phyloP scores from a whole-genome alignment of 2,113 vertebrate genomes.

The Eidolon helvum region DNA sequence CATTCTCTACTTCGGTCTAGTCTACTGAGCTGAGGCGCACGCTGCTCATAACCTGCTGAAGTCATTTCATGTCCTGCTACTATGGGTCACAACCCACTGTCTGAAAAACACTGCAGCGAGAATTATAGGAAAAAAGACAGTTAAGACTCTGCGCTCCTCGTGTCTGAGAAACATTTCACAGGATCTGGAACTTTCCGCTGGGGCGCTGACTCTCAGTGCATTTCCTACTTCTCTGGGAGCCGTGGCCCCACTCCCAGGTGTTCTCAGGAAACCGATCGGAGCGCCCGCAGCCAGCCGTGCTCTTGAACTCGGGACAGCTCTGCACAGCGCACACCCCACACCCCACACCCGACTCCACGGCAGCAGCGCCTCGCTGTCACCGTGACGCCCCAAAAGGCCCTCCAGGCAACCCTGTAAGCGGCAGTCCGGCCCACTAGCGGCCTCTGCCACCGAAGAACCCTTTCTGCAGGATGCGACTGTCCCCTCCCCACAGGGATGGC shows the following conservation, averaged over 20 bases:
- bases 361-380: not conserved
- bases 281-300: no score
- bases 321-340: not conserved
- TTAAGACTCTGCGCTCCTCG: not conserved
- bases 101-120: not conserved
- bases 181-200: not conserved
- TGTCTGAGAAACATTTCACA: not conserved
- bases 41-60: not conserved
- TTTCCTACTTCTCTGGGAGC: not conserved
- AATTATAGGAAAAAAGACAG: not conserved
- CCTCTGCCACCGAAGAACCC: not conserved
- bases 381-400: not conserved
- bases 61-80: no score
- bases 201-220: not conserved
- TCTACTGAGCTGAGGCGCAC: not conserved
- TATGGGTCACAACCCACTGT: not conserved
- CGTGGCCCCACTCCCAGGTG: not conserved
- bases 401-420: no score
- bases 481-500: not conserved
- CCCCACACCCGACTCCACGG: not conserved
- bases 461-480: fast-evolving
- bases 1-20: not conserved
- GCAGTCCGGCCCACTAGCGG: fast-evolving
- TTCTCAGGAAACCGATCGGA: not conserved
- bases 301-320: not conserved